Base-by-base conservation (phyloP, 2,888 invertebrate species). In the Hirtodrosophila alboralis region DNA sequence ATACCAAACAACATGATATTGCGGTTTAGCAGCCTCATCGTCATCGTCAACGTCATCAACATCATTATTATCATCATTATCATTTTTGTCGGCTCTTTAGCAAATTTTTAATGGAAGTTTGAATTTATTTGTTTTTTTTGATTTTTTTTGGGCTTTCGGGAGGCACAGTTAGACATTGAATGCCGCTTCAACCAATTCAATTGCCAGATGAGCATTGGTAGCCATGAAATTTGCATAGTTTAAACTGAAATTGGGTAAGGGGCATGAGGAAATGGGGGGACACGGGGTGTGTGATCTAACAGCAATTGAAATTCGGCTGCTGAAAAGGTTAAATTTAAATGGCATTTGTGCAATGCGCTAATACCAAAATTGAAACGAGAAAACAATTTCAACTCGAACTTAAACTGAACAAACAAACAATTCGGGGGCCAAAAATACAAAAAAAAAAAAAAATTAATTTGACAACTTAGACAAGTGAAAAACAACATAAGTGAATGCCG, bases 201-300 rank as follows among this genome's bases (percentile, higher is more conserved):
- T 78, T 74, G 79, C 40, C 57, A 62, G 64, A 72, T 68, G 63
- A 59, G 71, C 53, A 52, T 59, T 65, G 68, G 64, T 84, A 79
- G 86, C 79, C 79, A 79, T 79, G 79, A 79, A 84, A 79, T 79
- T 79, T 86, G 79, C 79, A 86, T 79, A 79, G 79, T 26, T 68
- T 47, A 41, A 44, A 45, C 18, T 16, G 28, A 4, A 14, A 18
- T 13, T 1, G 40, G 34, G 12, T 21, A 26, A 34, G 9, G 43
- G n/a, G 30, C 7, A 18, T 18, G n/a, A 44, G 38, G 21, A 13
- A 14, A 10, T 16, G 26, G 7, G 26, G 7, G 6, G 23, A 3
- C 5, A 21, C 6, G 31, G 31, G 21, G 13, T 26, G 13, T 26
- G 13, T 12, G 30, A 10, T 16, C 36, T 41, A 40, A 51, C 53